Base-by-base conservation (phyloP, 1,140 invertebrate species). In the Pseudomyrmex gracilis region DNA sequence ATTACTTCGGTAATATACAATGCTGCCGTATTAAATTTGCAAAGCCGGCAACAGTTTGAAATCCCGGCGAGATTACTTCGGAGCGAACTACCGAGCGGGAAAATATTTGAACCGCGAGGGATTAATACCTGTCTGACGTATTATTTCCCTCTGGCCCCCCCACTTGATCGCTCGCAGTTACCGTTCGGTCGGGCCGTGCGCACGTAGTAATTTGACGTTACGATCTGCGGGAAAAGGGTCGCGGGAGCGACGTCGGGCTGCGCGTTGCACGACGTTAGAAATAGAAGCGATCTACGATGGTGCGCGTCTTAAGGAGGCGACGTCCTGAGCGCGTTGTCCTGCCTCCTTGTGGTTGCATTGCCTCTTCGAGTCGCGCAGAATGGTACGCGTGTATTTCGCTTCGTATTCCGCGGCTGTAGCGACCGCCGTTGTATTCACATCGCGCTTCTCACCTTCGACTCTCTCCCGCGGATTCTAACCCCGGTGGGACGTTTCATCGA, bases 171-270 rank as follows among this genome's bases (percentile, higher is more conserved):
- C 76, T 43, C 43, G 76, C 76, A 70, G 76, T 80, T 80, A 80
- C 66, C 76, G 76, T 80, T 60, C 66, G 76, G 76, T 22, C 76
- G 76, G 64, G 66, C 49, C 68, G 84, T 66, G 84, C 82, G 66
- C 63, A 84, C 82, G 73, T 83, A 88, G 84, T 87, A 87, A 88
- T 88, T 87, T 83, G 68, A 87, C 85, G 86, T 87, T 87, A 66
- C 73, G 82, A 87, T 66, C 70, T 82, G 68, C 68, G 47, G 63
- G 73, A 86, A 74, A 87, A 74, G 67, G 57, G 34, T 66, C 80
- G 67, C 73, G 80, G 34, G 45, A 64, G 85, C 84, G 73, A 74
- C 57, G 73, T 60, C 80, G 73, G 53, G 55, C 74, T 49, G 63
- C 73, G 83, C 70, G 83, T 87, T 88, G 85, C 77, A 60, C 82